A percentile compares a stretch with the other conserved stretches of the same genome.
Conservation (phyloP, 2,888 invertebrate species). For the Neocrepidodera transversa region DNA sequence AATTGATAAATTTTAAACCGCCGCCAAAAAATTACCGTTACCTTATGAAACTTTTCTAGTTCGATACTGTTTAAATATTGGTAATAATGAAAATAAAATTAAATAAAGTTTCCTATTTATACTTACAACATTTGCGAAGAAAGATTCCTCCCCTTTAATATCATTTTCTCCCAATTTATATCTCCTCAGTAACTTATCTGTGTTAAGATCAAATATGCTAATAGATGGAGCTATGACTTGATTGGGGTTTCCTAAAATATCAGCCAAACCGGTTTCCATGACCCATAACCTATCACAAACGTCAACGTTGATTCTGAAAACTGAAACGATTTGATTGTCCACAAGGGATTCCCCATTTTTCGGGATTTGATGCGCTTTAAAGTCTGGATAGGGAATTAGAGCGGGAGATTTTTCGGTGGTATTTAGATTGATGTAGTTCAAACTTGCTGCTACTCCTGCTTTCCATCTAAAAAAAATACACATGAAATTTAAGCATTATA, state of each 20-base stretch:
- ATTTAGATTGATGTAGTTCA: conserved; percentile 70
- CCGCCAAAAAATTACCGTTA: no score
- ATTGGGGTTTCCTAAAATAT: conserved; percentile 72
- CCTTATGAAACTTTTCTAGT: no score
- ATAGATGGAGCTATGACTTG: conserved; percentile 71
- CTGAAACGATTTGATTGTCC: conserved; percentile 72
- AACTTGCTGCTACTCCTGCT: conserved; percentile 73
- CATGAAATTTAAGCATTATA: no score
- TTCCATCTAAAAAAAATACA: conserved; percentile 65
- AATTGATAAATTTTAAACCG: no score
- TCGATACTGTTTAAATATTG: no score
- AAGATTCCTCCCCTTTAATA: conserved; percentile 76
- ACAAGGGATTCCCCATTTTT: conserved; percentile 62
- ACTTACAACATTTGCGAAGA: conserved; percentile 82
- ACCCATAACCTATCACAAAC: conserved; percentile 83
- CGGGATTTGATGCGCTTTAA: conserved; percentile 79
- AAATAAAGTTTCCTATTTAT: no score
- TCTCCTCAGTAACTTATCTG: conserved; percentile 73
- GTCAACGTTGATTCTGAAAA: conserved; percentile 77
- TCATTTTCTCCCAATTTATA: conserved; percentile 75
- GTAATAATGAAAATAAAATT: no score
- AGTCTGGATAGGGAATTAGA: conserved; percentile 78
- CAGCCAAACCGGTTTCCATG: conserved; percentile 79
- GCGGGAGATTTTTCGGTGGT: conserved; percentile 71
- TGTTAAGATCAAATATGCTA: conserved; percentile 77